Conservation (phyloP, 2,797 vertebrate genomes). For the Cottoperca gobio region DNA sequence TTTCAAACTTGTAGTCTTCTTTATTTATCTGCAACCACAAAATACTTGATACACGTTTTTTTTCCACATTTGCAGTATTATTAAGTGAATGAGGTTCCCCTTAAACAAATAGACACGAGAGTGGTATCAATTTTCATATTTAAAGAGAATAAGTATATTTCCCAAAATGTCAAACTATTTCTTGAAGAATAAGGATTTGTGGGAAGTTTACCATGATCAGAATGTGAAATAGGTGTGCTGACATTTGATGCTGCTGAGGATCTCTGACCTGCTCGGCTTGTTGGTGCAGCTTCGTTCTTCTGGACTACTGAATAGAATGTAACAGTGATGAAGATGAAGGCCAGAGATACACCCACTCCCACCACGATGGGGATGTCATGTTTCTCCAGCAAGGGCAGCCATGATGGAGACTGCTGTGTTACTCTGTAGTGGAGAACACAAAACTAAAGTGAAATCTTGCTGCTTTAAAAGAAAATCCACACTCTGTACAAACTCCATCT, state of each 20-base stretch:
- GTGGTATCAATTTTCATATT: background rate
- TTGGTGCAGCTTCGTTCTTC: slow-evolving; percentile 81
- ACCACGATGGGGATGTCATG: slow-evolving; percentile 88
- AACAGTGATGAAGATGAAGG: slow-evolving; percentile 88
- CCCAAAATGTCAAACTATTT: background rate
- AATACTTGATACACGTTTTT: background rate
- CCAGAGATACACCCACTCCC: slow-evolving; percentile 86
- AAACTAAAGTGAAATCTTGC: background rate
- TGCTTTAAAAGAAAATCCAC: background rate
- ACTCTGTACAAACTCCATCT: background rate
- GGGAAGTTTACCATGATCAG: background rate
- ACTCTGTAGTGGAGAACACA: slow-evolving; percentile 62
- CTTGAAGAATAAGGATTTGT: background rate
- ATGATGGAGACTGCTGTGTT: slow-evolving; percentile 75
- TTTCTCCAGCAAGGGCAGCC: slow-evolving; percentile 84
- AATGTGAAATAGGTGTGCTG: background rate
- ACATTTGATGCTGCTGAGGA: background rate
- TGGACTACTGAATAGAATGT: slow-evolving; percentile 87
- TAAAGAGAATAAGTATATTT: slow-evolving; percentile 2
- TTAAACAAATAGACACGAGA: background rate
- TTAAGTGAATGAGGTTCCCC: background rate
- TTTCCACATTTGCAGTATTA: background rate
- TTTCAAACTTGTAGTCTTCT: background rate
- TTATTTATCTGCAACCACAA: background rate
- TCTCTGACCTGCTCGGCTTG: slow-evolving; percentile 79